Base-by-base conservation (phyloP, 2,113 vertebrate species). In the Dipodomys ordii region DNA sequence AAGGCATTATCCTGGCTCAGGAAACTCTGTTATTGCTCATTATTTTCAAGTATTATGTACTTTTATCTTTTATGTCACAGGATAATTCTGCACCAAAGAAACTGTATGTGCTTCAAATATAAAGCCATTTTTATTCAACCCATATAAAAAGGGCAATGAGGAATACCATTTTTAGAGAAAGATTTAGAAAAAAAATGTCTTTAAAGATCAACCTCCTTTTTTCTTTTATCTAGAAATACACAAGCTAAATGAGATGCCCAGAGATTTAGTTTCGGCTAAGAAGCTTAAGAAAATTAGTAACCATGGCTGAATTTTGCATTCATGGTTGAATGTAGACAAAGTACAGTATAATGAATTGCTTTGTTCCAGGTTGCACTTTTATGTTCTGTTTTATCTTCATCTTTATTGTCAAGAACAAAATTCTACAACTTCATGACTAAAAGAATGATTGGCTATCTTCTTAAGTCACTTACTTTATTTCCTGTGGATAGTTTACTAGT, bases 141-240 rank as follows among this genome's bases (percentile, higher is more conserved):
- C 57, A 39, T 89, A 94, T 81, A 95, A 96, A 96, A 97, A 94
- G 73, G 87, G 16, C 71, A 97, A 91, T 39, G 88, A 86, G 28
- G 23, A 92, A 96, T 72, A n/a, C 10, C 87, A 77, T 86, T 53
- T 96, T 97, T 94, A 91, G 95, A 76, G 86, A 83, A 78, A 95
- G 85, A 96, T 85, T 57, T 19, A 18, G 39, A 39, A 22, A 4
- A 49, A 91, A 87, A 92, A 49, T 62, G 49, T 44, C 79, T 97
- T 96, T 96, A 76, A 93, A 97, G 95, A 96, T 90, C 0, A 79
- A 60, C 30, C 23, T 78, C 25, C 73, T 93, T 92, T 88, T 87
- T 97, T 93, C 91, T 97, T 97, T 96, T 90, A 88, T 90, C 46
- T 97, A 35, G 95, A 96, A 93, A 92, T 78, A 78, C 79, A 67